A percentile compares a stretch with the other conserved stretches of the same genome.
Evolutionary conservation across 2,888 invertebrate genomes (phyloP).

Genomic region (Teleogryllus oceanicus): DNA sequence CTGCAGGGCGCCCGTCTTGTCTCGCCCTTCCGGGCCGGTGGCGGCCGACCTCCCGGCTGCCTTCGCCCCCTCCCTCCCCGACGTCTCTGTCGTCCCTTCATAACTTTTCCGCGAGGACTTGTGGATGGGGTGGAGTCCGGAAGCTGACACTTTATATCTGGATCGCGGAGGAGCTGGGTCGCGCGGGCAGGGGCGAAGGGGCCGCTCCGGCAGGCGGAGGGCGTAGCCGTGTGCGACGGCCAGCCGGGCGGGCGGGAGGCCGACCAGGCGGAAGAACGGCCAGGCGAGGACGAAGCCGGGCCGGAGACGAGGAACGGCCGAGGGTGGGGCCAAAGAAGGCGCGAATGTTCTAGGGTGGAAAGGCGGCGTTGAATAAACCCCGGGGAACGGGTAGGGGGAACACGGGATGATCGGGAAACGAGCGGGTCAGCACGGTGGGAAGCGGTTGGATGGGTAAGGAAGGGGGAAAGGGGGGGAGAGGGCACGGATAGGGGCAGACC

Average conservation of each 20-base stretch:
- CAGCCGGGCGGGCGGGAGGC: neutral
- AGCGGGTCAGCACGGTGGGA: no score
- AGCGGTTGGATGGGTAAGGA: no score
- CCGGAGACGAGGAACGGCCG: neutral
- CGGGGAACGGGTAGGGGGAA: no score
- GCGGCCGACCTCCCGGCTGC: neutral
- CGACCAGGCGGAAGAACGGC: neutral
- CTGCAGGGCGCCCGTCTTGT: no score
- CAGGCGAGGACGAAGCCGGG: neutral
- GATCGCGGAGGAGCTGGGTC: neutral
- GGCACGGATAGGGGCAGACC: no score
- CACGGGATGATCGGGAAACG: no score
- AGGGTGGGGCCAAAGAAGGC: neutral
- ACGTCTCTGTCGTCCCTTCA: slow-evolving; percentile 18
- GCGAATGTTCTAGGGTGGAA: no score
- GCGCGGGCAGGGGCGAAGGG: neutral
- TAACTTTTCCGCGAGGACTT: neutral
- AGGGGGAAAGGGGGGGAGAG: no score
- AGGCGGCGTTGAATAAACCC: no score
- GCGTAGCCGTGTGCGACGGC: no score
- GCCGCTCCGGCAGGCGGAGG: no score
- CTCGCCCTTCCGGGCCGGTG: no score
- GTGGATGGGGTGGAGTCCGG: neutral
- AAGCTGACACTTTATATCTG: slow-evolving; percentile 18
- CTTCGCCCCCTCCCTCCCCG: neutral